A percentile compares a stretch with the other conserved stretches of the same genome.
Evolutionary conservation across 2,797 vertebrate species (phyloP).

Genomic region (Steatocranus sp.): DNA sequence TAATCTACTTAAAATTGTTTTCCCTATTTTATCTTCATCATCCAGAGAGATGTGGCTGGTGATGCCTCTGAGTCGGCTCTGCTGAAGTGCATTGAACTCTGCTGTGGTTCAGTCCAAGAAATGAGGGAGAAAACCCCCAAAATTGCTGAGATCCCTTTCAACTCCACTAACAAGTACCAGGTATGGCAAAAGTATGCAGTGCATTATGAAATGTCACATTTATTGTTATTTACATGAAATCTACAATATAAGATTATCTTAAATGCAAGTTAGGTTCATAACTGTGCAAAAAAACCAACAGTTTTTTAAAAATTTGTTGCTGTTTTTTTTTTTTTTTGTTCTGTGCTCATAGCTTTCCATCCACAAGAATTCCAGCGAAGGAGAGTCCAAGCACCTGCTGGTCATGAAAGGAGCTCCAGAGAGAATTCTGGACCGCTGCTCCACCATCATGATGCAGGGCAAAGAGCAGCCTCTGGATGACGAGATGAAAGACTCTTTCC

Average conservation of each 20-base stretch:
- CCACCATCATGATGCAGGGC: slow-evolving; percentile 86
- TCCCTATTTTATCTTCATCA: neutral
- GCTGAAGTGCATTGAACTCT: slow-evolving; percentile 93
- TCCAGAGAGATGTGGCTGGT: slow-evolving; percentile 89
- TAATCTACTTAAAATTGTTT: neutral
- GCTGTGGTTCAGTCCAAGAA: slow-evolving; percentile 89
- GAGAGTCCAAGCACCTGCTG: slow-evolving; percentile 84
- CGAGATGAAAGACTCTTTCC: slow-evolving; percentile 90
- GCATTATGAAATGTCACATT: neutral
- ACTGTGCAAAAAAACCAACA: neutral
- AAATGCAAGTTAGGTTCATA: neutral
- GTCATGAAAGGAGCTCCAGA: slow-evolving; percentile 96
- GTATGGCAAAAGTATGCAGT: slow-evolving; percentile 56
- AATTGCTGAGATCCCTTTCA: slow-evolving; percentile 92
- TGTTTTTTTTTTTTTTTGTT: neutral
- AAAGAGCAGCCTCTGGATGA: slow-evolving; percentile 88
- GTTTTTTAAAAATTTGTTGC: neutral
- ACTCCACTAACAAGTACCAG: slow-evolving; percentile 98
- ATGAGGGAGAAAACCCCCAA: slow-evolving; percentile 84
- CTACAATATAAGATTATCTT: neutral
- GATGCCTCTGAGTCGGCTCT: slow-evolving; percentile 94
- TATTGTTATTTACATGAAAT: neutral
- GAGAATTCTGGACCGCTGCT: slow-evolving; percentile 90
- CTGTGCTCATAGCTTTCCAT: slow-evolving; percentile 79
- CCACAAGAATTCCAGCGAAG: slow-evolving; percentile 78